phyloP scores from a whole-genome alignment of 2,113 vertebrate species.

The Phasianus colchicus region DNA sequence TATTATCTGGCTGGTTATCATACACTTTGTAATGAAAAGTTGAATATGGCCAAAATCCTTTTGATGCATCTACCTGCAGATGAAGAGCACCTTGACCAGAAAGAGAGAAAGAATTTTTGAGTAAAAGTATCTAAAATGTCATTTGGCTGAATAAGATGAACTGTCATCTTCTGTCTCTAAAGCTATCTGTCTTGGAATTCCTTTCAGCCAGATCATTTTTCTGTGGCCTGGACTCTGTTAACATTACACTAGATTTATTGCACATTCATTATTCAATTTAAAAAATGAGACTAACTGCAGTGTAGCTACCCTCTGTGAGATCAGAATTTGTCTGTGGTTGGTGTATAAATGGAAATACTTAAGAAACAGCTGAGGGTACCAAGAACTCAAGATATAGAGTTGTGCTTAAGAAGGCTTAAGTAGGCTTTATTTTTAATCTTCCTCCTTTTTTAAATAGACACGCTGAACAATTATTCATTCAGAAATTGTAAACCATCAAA shows the following conservation, averaged over 20 bases:
- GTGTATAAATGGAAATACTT: not conserved
- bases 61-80: not conserved
- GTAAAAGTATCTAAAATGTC: not conserved
- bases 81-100: not conserved
- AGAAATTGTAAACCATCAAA: not conserved
- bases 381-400: not conserved
- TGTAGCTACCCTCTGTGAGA: not conserved
- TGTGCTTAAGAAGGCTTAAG: constrained; percentile 19
- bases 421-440: not conserved
- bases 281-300: not conserved
- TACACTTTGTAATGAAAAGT: not conserved
- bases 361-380: not conserved
- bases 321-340: not conserved
- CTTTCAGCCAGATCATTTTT: not conserved
- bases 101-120: not conserved
- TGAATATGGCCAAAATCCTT: not conserved
- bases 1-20: not conserved
- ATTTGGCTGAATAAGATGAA: not conserved
- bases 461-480: not conserved
- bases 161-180: not conserved
- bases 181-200: not conserved
- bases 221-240: not conserved
- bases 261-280: constrained; percentile 21
- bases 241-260: constrained; percentile 1
- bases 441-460: not conserved